These are phyloP conservation scores for Thecocarcelia acutangulata DNA, from an alignment of 2,888 invertebrate genomes.

Conservation along the genomic window DNA sequence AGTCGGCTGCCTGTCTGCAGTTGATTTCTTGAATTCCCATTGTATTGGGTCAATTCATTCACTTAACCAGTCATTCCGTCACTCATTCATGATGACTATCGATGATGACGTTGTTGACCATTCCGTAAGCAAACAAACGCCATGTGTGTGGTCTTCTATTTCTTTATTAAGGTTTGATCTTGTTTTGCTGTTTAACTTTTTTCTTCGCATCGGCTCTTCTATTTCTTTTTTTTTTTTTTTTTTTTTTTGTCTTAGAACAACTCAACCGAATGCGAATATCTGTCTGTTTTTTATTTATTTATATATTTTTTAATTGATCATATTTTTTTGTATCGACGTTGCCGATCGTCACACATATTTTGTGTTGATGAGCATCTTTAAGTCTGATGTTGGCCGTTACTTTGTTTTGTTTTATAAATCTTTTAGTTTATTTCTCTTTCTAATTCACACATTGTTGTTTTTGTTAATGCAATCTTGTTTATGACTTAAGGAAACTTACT, in stretches of 20 bases:
- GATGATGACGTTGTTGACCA: conserved; percentile 31
- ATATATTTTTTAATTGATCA: conserved; percentile 48
- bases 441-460: conserved; percentile 58
- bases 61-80: conserved; percentile 34
- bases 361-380: conserved; percentile 16
- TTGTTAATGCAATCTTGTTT: conserved; percentile 22
- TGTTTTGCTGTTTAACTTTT: conserved; percentile 48
- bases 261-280: conserved; percentile 30
- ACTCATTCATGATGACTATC: conserved; percentile 22
- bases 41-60: conserved; percentile 63
- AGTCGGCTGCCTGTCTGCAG: conserved; percentile 41
- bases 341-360: conserved; percentile 47
- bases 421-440: conserved; percentile 32
- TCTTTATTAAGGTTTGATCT: conserved; percentile 57
- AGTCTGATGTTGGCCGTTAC: conserved; percentile 25
- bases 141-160: conserved; percentile 62
- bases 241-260: conserved; percentile 21
- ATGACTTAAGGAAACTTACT: conserved; percentile 37
- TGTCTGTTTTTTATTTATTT: neutral
- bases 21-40: conserved; percentile 60
- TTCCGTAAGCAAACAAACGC: conserved; percentile 25
- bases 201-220: conserved; percentile 26
- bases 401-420: conserved; percentile 18
- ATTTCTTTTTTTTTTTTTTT: conserved; percentile 19
- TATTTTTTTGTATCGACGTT: conserved; percentile 32